A percentile compares a stretch with the other conserved stretches of the same genome.
Conservation (phyloP, 2,113 vertebrate genomes). For the Semicossyphus pulcher region DNA sequence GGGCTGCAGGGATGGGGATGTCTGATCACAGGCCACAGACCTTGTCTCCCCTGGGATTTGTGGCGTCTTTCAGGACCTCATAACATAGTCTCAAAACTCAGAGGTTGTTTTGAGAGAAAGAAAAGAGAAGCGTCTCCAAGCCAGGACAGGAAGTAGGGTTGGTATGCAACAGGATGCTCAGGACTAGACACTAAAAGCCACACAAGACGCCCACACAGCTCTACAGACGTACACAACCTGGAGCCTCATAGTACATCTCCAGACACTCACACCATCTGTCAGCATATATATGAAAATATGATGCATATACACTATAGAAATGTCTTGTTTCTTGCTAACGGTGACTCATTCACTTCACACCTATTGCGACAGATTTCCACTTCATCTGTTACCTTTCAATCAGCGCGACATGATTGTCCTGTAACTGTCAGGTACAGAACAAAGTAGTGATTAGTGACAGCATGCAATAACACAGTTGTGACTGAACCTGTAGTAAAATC, state of each 20-base stretch:
- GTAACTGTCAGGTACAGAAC: not conserved
- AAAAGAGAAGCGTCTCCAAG: not conserved
- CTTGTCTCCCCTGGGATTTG: slow-evolving; percentile 46
- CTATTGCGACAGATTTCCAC: not conserved
- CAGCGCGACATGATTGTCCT: not conserved
- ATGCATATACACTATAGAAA: not conserved
- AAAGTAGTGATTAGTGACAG: not conserved
- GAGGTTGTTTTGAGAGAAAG: slow-evolving; percentile 41
- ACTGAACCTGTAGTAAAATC: not conserved
- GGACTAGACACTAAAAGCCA: not conserved
- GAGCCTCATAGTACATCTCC: not conserved
- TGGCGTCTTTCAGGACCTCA: slow-evolving; percentile 54
- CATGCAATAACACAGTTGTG: not conserved
- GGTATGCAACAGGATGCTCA: slow-evolving; percentile 22
- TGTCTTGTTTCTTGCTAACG: too few species aligned
- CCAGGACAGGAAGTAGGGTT: too few species aligned
- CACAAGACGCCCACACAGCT: not conserved
- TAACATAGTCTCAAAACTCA: slow-evolving; percentile 39
- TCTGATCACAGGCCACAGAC: slow-evolving; percentile 66
- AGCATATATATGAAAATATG: not conserved
- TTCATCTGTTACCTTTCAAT: not conserved
- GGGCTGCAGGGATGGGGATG: slow-evolving; percentile 23
- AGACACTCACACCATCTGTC: slow-evolving; percentile 2
- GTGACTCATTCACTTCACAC: not conserved
- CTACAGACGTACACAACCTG: not conserved